A percentile compares a stretch with the other conserved stretches of the same genome.
Conservation (phyloP, 2,797 vertebrate genomes). For the Lacerta viridis region DNA sequence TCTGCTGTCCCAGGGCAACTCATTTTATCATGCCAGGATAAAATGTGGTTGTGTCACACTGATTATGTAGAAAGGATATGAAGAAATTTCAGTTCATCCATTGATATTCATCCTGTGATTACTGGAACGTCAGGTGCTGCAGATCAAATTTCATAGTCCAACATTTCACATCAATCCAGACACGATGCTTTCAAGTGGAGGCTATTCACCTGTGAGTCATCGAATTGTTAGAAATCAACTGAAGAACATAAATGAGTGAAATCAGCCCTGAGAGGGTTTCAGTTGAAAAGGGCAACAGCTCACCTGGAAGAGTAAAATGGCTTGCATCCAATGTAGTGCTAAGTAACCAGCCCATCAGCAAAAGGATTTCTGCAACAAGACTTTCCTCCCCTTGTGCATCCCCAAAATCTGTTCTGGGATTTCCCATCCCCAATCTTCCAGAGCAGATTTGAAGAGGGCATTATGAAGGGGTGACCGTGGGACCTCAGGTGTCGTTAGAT, state of each 20-base stretch:
- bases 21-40: background rate
- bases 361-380: too few species aligned
- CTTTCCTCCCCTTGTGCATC: too few species aligned
- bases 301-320: background rate
- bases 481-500: too few species aligned
- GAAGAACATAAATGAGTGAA: background rate
- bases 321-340: background rate
- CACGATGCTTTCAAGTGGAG: background rate
- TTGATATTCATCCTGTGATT: background rate
- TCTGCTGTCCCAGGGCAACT: background rate
- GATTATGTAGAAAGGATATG: background rate
- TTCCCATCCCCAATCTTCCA: too few species aligned
- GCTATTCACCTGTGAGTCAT: background rate
- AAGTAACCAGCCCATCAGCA: too few species aligned
- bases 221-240: background rate
- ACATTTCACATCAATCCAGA: background rate
- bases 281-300: background rate
- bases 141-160: background rate
- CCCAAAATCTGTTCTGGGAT: too few species aligned
- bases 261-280: background rate
- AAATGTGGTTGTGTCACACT: background rate
- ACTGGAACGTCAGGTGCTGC: background rate
- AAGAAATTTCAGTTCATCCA: background rate
- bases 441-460: too few species aligned
- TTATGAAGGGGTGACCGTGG: too few species aligned